phyloP scores from a whole-genome alignment of 2,888 invertebrate species.

The Esperia sulphurella region DNA sequence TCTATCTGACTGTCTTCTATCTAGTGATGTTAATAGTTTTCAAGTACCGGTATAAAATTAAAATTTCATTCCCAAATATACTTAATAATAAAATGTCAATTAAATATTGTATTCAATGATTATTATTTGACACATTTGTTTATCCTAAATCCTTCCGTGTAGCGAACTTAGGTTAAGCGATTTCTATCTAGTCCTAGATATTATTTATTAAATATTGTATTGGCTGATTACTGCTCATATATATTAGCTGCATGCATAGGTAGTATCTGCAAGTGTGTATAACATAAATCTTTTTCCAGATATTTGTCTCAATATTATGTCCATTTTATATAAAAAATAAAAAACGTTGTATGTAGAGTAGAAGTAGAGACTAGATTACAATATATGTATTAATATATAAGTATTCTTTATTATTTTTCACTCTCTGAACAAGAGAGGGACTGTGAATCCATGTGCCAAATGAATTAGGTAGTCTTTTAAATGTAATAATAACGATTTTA shows the following conservation, averaged over 20 bases:
- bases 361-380: conserved; percentile 1
- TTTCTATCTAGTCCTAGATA: too few relatives aligned
- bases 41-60: too few relatives aligned
- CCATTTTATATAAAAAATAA: neutral
- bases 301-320: conserved; percentile 1
- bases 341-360: too few relatives aligned
- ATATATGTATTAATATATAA: neutral
- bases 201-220: neutral
- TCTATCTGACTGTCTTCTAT: too few relatives aligned
- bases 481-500: conserved; percentile 1
- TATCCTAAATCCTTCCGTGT: too few relatives aligned
- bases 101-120: too few relatives aligned
- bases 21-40: too few relatives aligned
- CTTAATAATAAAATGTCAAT: too few relatives aligned
- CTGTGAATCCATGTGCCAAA: conserved; percentile 60
- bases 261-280: neutral
- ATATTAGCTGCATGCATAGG: neutral
- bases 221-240: neutral
- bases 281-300: neutral
- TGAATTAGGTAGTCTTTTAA: conserved; percentile 24
- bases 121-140: too few relatives aligned
- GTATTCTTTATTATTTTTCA: conserved; percentile 13
- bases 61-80: too few relatives aligned
- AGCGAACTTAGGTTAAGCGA: too few relatives aligned
- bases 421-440: conserved; percentile 25